Conservation (phyloP, 2,888 invertebrate species). For the Dolichomitus sp. region DNA sequence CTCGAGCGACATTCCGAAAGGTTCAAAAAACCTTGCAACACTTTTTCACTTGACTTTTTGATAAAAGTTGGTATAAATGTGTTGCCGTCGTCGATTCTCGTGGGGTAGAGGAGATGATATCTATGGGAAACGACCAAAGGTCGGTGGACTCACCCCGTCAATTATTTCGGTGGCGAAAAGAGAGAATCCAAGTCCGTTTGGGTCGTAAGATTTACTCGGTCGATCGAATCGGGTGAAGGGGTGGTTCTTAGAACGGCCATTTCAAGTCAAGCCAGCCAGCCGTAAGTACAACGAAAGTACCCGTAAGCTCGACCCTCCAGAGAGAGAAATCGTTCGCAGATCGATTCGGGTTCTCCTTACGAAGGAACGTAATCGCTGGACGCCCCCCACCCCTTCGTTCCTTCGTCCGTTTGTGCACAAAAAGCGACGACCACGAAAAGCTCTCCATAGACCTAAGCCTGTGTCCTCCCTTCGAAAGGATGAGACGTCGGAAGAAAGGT, state of each 20-base stretch:
- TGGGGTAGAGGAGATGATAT: conserved; percentile 5
- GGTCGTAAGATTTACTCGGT: conserved; percentile 36
- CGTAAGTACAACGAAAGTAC: conserved; percentile 36
- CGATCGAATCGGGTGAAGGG: conserved; percentile 28
- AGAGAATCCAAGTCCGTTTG: conserved; percentile 29
- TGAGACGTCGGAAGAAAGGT: background rate
- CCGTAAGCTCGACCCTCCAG: conserved; percentile 26
- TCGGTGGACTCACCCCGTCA: conserved; percentile 30
- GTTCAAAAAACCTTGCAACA: background rate
- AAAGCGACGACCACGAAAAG: conserved; percentile 11
- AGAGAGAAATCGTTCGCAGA: conserved; percentile 32
- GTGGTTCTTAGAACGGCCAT: conserved; percentile 27
- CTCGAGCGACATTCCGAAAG: background rate
- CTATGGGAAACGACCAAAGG: conserved; percentile 17
- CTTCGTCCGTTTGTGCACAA: conserved; percentile 24
- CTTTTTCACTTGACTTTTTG: conserved; percentile 10
- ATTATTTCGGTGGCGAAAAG: conserved; percentile 30
- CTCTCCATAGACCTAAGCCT: conserved; percentile 19
- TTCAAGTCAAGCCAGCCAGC: conserved; percentile 22
- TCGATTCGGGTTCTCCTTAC: conserved; percentile 29
- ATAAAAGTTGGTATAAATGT: conserved; percentile 1
- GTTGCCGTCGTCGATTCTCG: background rate
- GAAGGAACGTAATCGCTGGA: conserved; percentile 27
- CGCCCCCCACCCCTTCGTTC: conserved; percentile 1
- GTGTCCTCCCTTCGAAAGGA: background rate